Base-by-base conservation (phyloP, 1,140 invertebrate species). In the Kradibia gibbosae region DNA sequence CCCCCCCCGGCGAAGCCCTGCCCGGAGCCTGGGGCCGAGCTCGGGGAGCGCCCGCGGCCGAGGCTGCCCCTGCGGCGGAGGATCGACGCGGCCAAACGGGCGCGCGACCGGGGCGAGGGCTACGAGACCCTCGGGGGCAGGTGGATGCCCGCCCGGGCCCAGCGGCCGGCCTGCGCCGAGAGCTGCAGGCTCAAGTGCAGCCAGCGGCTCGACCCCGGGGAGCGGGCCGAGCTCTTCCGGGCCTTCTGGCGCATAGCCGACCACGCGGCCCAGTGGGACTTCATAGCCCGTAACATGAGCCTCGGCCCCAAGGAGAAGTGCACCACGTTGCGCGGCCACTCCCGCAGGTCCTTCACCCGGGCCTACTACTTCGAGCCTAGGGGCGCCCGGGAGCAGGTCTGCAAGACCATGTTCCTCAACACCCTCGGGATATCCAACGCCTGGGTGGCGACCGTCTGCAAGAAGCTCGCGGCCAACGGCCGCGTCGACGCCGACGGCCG, bases 241-340 rank as follows among this genome's bases (percentile, higher is more conserved):
- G 45, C 65, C 4, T 81, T 81, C 31, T 81, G 72, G 72, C 28
- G 11, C 28, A 25, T 74, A 1, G 71, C 42, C 42, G 60, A 72
- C n/a, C 72, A 55, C 72, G 48, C 20, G 20, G 79, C 45, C 48
- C 79, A 76, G 48, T 81, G 79, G 71, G 25, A 81, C 8, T 81
- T 55, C 25, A 75, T 81, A 22, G 72, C 79, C 4, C 17, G 17
- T 0, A 67, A 70, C 34, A 50, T 76, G 39, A 10, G 13, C 34
- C 48, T 81, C 17, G 25, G 10, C 53, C 71, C 78, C 0, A 80
- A 73, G 55, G 39, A 7, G n/a, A 39, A 74, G 31, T 62, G 53
- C 22, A 70, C 73, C 5, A 62, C 28, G 25, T 22, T 60, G 53
- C 22, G 39, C 53, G 53, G 60, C 7, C 39, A 45, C 13, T 60